phyloP scores from a whole-genome alignment of 2,888 invertebrate genomes.

The Drosophila setosimentum region DNA sequence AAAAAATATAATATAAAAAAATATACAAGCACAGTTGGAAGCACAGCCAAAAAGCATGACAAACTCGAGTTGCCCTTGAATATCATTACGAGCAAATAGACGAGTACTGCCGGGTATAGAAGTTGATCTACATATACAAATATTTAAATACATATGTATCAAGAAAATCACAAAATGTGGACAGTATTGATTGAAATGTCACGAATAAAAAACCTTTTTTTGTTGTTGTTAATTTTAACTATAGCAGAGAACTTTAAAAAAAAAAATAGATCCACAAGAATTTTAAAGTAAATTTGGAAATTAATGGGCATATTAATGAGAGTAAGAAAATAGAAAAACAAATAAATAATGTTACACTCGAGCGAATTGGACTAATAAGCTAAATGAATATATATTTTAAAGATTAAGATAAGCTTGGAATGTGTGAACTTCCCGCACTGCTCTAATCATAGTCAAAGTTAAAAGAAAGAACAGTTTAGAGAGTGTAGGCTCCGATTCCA shows the following conservation, averaged over 20 bases:
- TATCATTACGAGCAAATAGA: conserved; percentile 27
- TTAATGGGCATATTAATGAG: neutral
- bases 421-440: neutral
- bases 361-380: too few species aligned
- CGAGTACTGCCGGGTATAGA: neutral
- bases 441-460: neutral
- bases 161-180: neutral
- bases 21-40: conserved; percentile 32
- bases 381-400: neutral
- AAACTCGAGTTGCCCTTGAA: conserved; percentile 25
- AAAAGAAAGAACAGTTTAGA: neutral
- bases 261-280: neutral
- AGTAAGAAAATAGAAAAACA: too few species aligned
- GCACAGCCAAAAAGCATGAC: conserved; percentile 26
- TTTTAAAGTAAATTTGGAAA: neutral
- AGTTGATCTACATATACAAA: neutral
- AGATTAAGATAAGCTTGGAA: neutral
- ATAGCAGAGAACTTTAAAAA: neutral
- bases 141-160: neutral
- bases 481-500: too few species aligned
- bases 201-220: neutral
- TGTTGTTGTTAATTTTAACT: neutral
- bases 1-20: conserved; percentile 37
- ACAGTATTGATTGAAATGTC: neutral
- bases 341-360: too few species aligned